These are phyloP conservation scores for Sceliomorpha sp. DNA, from an alignment of 2,888 invertebrate genomes.

Conservation along the genomic window DNA sequence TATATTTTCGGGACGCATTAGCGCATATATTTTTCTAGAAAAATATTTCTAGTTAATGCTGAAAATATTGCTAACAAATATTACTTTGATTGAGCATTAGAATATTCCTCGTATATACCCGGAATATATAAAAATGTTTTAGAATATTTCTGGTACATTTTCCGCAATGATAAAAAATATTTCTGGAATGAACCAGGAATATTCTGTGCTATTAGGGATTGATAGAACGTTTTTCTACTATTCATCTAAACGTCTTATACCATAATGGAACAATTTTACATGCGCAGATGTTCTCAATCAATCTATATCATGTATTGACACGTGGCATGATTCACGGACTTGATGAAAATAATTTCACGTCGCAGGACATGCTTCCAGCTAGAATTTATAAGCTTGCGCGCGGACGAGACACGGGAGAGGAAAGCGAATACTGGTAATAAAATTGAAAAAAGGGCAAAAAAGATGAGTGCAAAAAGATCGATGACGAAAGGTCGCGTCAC, in stretches of 20 bases:
- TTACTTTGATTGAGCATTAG: too few relatives aligned
- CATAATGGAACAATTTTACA: slow-evolving; percentile 12
- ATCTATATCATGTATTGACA: slow-evolving; percentile 18
- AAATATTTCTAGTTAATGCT: too few relatives aligned
- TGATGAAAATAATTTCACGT: slow-evolving; percentile 23
- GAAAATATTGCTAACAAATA: too few relatives aligned
- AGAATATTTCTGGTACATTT: too few relatives aligned
- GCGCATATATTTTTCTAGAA: too few relatives aligned
- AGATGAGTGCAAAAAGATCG: slow-evolving; percentile 9
- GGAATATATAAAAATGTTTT: too few relatives aligned
- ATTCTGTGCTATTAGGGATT: too few relatives aligned
- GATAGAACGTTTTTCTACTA: too few relatives aligned
- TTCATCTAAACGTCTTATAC: not conserved
- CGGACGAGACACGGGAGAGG: slow-evolving; percentile 11
- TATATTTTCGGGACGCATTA: too few relatives aligned
- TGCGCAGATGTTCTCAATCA: slow-evolving; percentile 21
- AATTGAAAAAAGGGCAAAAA: slow-evolving; percentile 16
- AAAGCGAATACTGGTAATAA: slow-evolving; percentile 14
- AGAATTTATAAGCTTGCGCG: slow-evolving; percentile 11
- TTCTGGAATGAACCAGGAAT: too few relatives aligned
- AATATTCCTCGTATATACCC: too few relatives aligned
- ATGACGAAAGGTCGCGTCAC: slow-evolving; percentile 12
- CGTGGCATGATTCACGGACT: slow-evolving; percentile 23
- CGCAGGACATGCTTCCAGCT: slow-evolving; percentile 3
- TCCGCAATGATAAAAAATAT: too few relatives aligned